Conservation (phyloP, 2,113 vertebrate species). For the Lagopus leucura region DNA sequence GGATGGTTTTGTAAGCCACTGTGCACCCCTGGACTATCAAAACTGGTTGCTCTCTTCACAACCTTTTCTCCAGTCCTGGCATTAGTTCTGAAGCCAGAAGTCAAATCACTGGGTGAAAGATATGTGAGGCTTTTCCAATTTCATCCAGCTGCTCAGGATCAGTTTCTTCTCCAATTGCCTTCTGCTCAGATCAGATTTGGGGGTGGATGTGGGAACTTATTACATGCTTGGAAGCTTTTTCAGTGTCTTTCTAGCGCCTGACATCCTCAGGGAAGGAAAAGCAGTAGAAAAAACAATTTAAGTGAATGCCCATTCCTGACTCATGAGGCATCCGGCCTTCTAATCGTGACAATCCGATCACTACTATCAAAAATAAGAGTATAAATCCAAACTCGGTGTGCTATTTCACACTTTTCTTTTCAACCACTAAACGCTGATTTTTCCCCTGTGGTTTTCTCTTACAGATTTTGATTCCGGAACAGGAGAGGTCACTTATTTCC, state of each 20-base stretch:
- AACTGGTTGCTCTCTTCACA: neutral
- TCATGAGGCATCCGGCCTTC: constrained; percentile 7
- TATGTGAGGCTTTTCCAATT: neutral
- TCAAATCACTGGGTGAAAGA: neutral
- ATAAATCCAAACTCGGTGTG: neutral
- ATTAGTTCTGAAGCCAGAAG: neutral
- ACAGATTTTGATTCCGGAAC: neutral
- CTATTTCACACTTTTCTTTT: neutral
- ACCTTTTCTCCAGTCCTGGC: neutral
- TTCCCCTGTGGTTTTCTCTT: neutral
- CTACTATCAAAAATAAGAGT: neutral
- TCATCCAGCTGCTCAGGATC: neutral
- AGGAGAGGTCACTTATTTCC: constrained; percentile 18
- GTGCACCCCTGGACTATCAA: neutral
- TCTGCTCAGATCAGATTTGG: neutral
- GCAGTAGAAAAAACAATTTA: neutral
- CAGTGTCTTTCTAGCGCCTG: neutral
- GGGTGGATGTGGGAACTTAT: neutral
- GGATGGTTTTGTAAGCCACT: neutral
- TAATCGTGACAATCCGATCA: neutral
- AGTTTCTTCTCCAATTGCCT: neutral
- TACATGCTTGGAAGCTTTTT: neutral
- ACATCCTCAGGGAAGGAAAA: neutral
- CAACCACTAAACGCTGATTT: neutral
- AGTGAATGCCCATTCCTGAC: neutral